Evolutionary conservation across 2,113 vertebrate genomes (phyloP).

Genomic region (Prionailurus viverrinus): DNA sequence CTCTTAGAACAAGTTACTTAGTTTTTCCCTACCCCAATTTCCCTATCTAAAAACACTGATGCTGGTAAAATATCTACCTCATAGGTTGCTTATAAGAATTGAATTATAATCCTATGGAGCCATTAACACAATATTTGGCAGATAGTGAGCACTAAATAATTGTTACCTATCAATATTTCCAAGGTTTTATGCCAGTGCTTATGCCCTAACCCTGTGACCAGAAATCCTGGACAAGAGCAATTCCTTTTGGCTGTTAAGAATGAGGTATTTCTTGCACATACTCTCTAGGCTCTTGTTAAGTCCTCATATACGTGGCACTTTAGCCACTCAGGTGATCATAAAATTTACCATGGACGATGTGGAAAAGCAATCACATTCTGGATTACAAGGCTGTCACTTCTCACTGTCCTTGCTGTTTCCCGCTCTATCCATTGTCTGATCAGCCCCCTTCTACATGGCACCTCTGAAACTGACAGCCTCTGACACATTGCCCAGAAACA

Average conservation of each 20-base stretch:
- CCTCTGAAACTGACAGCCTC: conserved; percentile 6
- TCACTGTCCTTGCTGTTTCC: background rate
- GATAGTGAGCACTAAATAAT: background rate
- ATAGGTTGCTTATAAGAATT: background rate
- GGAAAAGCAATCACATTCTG: conserved; percentile 19
- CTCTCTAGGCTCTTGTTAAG: background rate
- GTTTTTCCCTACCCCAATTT: conserved; percentile 7
- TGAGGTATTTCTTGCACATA: background rate
- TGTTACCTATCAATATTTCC: background rate
- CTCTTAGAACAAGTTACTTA: background rate
- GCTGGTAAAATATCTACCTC: background rate
- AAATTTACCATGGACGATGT: conserved; percentile 46
- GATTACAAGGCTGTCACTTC: conserved; percentile 39
- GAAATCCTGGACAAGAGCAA: background rate
- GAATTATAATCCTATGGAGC: background rate
- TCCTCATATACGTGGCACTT: conserved; percentile 12
- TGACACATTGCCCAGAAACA: conserved; percentile 49
- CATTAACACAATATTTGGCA: background rate
- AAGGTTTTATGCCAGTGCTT: background rate
- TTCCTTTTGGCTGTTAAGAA: background rate
- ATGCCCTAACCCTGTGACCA: background rate
- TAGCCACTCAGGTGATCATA: conserved; percentile 8
- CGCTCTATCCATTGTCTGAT: background rate
- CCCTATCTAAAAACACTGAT: background rate
- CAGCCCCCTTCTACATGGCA: background rate